These are phyloP conservation scores for Pimephales promelas DNA, from an alignment of 2,113 vertebrate species.

Conservation along the genomic window DNA sequence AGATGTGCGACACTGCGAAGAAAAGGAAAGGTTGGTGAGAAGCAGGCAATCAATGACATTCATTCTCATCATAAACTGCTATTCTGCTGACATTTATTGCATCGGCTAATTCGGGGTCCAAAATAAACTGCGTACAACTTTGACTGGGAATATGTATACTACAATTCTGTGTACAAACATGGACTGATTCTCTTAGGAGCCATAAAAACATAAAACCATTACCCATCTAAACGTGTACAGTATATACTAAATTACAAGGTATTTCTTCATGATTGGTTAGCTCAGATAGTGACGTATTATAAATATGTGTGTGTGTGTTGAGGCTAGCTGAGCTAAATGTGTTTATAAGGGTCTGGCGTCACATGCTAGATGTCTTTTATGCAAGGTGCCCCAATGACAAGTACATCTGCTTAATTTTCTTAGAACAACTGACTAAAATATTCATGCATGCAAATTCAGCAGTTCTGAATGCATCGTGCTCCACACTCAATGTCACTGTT, in stretches of 20 bases:
- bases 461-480: not conserved
- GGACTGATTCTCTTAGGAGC: not conserved
- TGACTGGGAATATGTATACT: not conserved
- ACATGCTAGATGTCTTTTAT: not conserved
- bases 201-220: not conserved
- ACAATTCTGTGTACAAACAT: not conserved
- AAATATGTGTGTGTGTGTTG: not conserved
- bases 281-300: not conserved
- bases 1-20: constrained; percentile 25
- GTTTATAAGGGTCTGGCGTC: not conserved
- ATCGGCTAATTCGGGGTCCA: not conserved
- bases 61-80: too few species aligned
- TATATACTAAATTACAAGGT: not conserved
- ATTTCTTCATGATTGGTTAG: constrained; percentile 1
- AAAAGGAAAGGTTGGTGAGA: constrained; percentile 51
- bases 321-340: constrained; percentile 13
- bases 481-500: not conserved
- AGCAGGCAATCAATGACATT: not conserved
- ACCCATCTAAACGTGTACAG: not conserved
- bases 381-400: not conserved
- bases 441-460: not conserved
- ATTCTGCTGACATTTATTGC: not conserved
- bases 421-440: not conserved
- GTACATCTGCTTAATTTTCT: not conserved
- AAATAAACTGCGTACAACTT: not conserved